Percentiles rank a stretch among this genome's conserved stretches.
These are phyloP conservation scores for Clarias macrocephalus DNA, from an alignment of 2,113 vertebrate genomes.

Conservation along the genomic window DNA sequence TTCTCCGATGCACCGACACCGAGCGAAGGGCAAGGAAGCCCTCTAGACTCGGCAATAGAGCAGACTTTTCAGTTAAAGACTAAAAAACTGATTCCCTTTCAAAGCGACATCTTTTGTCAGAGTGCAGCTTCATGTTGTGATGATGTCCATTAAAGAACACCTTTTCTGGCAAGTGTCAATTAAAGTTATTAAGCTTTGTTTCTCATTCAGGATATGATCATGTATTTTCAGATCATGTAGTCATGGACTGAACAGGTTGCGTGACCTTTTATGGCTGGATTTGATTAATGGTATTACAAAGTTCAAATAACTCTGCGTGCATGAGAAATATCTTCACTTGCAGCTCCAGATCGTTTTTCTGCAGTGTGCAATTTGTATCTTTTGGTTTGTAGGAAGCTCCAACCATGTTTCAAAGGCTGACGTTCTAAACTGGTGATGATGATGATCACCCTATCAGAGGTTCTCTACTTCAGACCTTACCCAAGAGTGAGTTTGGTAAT, in stretches of 20 bases:
- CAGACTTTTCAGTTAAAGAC: neutral
- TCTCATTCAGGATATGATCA: neutral
- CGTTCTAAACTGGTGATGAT: neutral
- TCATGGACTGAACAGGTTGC: neutral
- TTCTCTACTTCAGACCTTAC: neutral
- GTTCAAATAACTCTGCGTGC: neutral
- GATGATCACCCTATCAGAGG: neutral
- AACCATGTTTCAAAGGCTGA: neutral
- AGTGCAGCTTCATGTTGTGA: neutral
- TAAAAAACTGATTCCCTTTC: neutral
- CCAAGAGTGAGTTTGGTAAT: neutral
- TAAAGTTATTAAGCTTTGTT: neutral
- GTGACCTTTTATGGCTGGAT: neutral
- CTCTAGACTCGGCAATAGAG: no score
- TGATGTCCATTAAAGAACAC: neutral
- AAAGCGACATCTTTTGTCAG: neutral
- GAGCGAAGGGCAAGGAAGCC: neutral
- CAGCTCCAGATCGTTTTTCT: neutral
- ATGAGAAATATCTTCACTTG: neutral
- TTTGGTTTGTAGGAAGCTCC: neutral
- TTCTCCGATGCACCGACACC: neutral
- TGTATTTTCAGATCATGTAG: neutral
- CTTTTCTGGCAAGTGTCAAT: neutral
- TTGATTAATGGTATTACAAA: neutral
- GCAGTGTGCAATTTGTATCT: neutral